These are phyloP conservation scores for Ditylenchus dipsaci DNA, from an alignment of 1,140 invertebrate genomes.

Conservation along the genomic window DNA sequence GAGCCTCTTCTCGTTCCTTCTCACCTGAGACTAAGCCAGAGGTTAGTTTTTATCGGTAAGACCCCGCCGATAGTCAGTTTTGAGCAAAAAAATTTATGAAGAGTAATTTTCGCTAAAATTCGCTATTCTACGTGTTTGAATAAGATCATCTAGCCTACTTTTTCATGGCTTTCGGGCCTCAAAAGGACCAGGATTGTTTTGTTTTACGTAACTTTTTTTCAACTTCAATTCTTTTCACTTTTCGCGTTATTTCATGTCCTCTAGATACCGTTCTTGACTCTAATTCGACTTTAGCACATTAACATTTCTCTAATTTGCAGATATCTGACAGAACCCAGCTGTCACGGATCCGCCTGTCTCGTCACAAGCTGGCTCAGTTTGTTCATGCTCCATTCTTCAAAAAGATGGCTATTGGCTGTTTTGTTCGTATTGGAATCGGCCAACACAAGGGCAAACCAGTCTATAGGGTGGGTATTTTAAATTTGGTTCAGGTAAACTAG, in stretches of 20 bases:
- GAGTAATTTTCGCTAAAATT: no score
- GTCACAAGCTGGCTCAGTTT: conserved; percentile 34
- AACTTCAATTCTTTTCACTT: no score
- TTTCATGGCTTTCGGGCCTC: no score
- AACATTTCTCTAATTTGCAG: no score
- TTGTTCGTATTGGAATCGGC: conserved; percentile 91
- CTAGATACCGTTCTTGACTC: no score
- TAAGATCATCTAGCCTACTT: no score
- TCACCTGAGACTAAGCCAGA: conserved; percentile 29
- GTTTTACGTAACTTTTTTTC: no score
- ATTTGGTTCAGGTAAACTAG: neutral
- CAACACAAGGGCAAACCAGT: conserved; percentile 71
- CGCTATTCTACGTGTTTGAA: neutral
- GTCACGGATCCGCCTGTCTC: conserved; percentile 37
- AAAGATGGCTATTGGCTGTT: conserved; percentile 81
- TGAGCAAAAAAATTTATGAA: no score
- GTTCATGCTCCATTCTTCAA: conserved; percentile 93
- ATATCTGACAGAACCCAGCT: conserved; percentile 38
- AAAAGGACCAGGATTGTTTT: no score
- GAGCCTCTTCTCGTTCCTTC: conserved; percentile 35
- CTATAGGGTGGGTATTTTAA: conserved; percentile 66
- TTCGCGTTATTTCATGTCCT: no score
- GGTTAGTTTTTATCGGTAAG: neutral
- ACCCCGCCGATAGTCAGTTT: no score
- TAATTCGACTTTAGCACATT: no score